Conservation (phyloP, 1,140 invertebrate genomes). For the Lordiphosa collinella region DNA sequence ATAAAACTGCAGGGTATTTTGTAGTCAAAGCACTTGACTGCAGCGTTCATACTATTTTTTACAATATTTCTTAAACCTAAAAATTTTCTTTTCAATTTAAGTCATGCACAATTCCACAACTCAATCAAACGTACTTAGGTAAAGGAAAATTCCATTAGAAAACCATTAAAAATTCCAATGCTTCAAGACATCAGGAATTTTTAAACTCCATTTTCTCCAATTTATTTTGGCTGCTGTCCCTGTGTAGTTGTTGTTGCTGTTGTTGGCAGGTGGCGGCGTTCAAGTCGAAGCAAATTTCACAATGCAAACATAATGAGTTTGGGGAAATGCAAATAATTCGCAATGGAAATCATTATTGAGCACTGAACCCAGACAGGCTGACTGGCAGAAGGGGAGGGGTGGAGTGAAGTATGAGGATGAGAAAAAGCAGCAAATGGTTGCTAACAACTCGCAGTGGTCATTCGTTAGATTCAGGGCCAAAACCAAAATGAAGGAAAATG, state of each 20-base stretch:
- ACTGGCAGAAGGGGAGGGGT: conserved; percentile 2
- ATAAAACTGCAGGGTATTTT: too few relatives aligned
- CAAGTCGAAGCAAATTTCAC: conserved; percentile 40
- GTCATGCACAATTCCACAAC: conserved; percentile 9
- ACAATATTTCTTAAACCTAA: too few relatives aligned
- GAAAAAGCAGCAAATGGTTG: background rate
- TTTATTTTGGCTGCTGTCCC: background rate
- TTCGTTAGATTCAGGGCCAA: conserved; percentile 20
- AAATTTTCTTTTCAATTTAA: too few relatives aligned
- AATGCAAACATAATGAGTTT: conserved; percentile 70
- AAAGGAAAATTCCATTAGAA: conserved; percentile 35
- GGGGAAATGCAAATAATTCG: conserved; percentile 70
- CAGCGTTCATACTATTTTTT: too few relatives aligned
- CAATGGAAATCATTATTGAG: conserved; percentile 71
- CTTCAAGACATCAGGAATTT: conserved; percentile 1
- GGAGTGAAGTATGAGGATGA: background rate
- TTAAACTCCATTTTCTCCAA: background rate
- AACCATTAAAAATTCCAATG: conserved; percentile 29
- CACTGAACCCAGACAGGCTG: conserved; percentile 50
- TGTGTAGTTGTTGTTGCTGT: too few relatives aligned
- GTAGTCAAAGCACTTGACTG: too few relatives aligned
- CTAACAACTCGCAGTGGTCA: conserved; percentile 35
- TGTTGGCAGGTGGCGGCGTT: conserved; percentile 19
- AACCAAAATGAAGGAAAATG: background rate
- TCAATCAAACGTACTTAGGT: conserved; percentile 24